These are phyloP conservation scores for Heliconius melpomene DNA, from an alignment of 1,140 invertebrate species.

Conservation along the genomic window DNA sequence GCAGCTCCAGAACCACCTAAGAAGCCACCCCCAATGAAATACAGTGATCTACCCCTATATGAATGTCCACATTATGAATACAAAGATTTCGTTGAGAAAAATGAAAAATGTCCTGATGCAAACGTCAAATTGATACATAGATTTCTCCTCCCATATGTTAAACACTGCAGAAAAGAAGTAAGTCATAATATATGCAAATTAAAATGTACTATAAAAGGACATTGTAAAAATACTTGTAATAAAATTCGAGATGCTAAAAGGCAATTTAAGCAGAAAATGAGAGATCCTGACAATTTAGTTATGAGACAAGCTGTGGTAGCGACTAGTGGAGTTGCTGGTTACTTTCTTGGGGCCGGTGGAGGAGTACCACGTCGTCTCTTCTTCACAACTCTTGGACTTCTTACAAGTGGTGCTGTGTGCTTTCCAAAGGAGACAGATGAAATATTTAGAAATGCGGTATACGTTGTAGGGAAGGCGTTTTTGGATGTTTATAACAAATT, in stretches of 20 bases:
- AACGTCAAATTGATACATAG: constrained; percentile 54
- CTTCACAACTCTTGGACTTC: constrained; percentile 46
- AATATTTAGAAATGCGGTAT: constrained; percentile 45
- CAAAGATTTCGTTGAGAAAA: constrained; percentile 52
- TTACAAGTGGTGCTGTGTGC: constrained; percentile 54
- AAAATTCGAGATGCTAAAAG: constrained; percentile 29
- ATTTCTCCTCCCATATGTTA: constrained; percentile 51
- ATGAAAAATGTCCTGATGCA: constrained; percentile 49
- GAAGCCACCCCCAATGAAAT: constrained; percentile 63
- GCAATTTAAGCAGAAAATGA: constrained; percentile 49
- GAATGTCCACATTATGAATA: constrained; percentile 59
- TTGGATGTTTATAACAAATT: constrained; percentile 52
- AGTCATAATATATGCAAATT: constrained; percentile 26
- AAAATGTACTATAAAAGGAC: constrained; percentile 31
- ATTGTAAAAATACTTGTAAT: constrained; percentile 10
- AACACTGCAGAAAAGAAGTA: constrained; percentile 37
- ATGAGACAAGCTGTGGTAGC: constrained; percentile 47
- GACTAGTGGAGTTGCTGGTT: constrained; percentile 46
- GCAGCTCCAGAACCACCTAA: constrained; percentile 42
- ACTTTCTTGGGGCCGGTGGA: constrained; percentile 42
- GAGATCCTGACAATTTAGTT: constrained; percentile 47
- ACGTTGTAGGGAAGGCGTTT: constrained; percentile 42
- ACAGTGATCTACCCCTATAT: constrained; percentile 66
- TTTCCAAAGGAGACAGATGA: constrained; percentile 68
- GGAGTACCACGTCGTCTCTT: constrained; percentile 52